Conservation (phyloP, 2,888 invertebrate species). For the Stomorhina lunata region DNA sequence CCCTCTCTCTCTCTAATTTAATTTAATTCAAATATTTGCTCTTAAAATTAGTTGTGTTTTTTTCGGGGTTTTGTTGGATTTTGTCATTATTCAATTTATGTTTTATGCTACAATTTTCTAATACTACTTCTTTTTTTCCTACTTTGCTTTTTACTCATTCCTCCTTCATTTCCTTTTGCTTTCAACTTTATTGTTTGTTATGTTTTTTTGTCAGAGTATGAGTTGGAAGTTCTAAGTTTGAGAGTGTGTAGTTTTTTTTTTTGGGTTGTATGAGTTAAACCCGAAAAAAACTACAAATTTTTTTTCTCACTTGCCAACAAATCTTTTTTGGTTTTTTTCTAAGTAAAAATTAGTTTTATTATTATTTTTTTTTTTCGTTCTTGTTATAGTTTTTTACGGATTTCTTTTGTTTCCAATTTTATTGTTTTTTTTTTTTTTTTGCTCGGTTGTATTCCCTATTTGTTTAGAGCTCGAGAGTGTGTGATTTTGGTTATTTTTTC, state of each 20-base stretch:
- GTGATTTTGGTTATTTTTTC: constrained; percentile 23
- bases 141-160: not conserved
- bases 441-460: constrained; percentile 21
- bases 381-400: constrained; percentile 50
- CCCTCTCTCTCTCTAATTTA: not conserved
- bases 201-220: not conserved
- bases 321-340: constrained; percentile 44
- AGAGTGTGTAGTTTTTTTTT: not conserved
- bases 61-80: not conserved
- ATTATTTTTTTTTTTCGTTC: constrained; percentile 41
- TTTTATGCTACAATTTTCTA: constrained; percentile 51
- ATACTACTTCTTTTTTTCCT: constrained; percentile 6
- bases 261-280: not conserved
- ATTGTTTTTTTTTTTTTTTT: constrained; percentile 32
- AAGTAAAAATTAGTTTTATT: constrained; percentile 58
- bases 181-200: constrained; percentile 50
- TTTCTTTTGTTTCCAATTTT: constrained; percentile 58
- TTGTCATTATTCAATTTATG: constrained; percentile 46
- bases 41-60: constrained; percentile 16
- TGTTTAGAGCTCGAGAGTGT: constrained; percentile 5
- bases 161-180: constrained; percentile 32
- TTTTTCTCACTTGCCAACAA: constrained; percentile 62
- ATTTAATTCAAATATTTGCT: constrained; percentile 33
- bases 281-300: constrained; percentile 15
- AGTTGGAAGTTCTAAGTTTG: not conserved